Percentiles rank a stretch among this genome's conserved stretches.
Evolutionary conservation across 1,140 invertebrate species (phyloP).

Genomic region (Solenopsis invicta): DNA sequence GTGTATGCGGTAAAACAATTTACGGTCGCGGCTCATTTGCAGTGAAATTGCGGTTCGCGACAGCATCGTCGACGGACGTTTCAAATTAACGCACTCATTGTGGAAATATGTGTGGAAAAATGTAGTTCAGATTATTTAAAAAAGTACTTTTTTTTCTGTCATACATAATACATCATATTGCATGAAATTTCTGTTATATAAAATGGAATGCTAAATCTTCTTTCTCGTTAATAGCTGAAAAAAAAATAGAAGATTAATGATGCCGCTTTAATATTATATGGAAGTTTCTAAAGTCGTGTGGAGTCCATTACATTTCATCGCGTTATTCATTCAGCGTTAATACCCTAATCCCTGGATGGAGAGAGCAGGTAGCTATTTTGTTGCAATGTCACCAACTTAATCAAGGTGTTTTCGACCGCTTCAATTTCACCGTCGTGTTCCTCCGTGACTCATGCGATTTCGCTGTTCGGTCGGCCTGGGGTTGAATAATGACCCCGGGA

Average conservation of each 20-base stretch:
- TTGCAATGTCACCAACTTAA: conserved; percentile 61
- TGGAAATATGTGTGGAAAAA: conserved; percentile 19
- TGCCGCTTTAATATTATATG: background rate
- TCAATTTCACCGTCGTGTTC: conserved; percentile 54
- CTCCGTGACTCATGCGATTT: conserved; percentile 66
- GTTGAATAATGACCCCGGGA: conserved; percentile 69
- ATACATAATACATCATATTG: background rate
- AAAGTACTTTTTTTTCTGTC: background rate
- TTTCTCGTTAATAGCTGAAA: background rate
- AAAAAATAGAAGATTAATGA: conserved; percentile 41
- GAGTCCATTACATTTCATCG: conserved; percentile 46
- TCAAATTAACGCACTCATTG: conserved; percentile 42
- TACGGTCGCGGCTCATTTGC: conserved; percentile 57
- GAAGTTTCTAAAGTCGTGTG: conserved; percentile 4
- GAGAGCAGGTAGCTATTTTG: conserved; percentile 48
- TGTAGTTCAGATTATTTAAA: background rate
- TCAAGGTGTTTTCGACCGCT: conserved; percentile 56
- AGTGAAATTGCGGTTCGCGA: conserved; percentile 29
- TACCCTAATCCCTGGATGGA: background rate
- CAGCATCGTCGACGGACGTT: conserved; percentile 13
- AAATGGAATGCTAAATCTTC: conserved; percentile 27
- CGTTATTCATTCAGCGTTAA: conserved; percentile 40
- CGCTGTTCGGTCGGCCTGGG: conserved; percentile 4
- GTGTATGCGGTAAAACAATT: conserved; percentile 55
- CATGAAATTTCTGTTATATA: background rate